These are phyloP conservation scores for Asarcornis scutulata DNA, from an alignment of 2,113 vertebrate species.

Conservation along the genomic window DNA sequence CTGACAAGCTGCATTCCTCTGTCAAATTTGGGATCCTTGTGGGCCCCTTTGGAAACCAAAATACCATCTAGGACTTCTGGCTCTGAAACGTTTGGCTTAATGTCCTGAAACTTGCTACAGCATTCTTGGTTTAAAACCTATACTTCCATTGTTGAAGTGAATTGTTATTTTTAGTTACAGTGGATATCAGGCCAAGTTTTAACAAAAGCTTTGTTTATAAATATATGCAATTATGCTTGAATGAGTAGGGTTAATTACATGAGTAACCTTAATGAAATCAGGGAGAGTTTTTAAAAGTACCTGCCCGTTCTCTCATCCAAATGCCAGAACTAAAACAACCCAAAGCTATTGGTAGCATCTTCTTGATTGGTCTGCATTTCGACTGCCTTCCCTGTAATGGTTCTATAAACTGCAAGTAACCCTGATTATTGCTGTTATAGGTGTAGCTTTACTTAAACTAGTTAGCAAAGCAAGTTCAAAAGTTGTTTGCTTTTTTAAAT, in stretches of 20 bases:
- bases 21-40: neutral
- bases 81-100: neutral
- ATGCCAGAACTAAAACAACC: neutral
- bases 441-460: neutral
- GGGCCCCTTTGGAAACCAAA: neutral
- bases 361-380: neutral
- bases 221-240: neutral
- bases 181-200: neutral
- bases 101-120: neutral
- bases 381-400: neutral
- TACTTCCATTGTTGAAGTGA: neutral
- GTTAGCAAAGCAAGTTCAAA: neutral
- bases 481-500: neutral
- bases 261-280: neutral
- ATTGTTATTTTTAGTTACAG: neutral
- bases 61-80: neutral
- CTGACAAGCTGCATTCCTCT: neutral
- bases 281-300: neutral
- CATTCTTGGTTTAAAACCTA: neutral
- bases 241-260: neutral
- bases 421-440: neutral
- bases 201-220: neutral
- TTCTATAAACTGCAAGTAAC: neutral
- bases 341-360: neutral
- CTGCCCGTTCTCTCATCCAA: neutral